Percentiles rank a stretch among this genome's conserved stretches.
Conservation (phyloP, 2,113 vertebrate species). For the Tricholaema leucomelas region DNA sequence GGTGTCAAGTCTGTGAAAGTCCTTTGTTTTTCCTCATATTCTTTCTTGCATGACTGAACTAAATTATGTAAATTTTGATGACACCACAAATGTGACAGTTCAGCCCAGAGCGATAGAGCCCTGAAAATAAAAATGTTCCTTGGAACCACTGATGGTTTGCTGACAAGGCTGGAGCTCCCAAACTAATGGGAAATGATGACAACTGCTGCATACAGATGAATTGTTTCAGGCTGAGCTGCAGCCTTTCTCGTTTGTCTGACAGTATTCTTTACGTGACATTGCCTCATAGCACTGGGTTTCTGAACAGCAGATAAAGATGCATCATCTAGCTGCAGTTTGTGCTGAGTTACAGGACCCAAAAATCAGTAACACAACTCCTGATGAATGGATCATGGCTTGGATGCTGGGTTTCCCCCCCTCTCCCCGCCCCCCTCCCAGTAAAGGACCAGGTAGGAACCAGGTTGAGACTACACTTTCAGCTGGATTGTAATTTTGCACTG, state of each 20-base stretch:
- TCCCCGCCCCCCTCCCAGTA: no score
- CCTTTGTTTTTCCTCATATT: background rate
- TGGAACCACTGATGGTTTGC: slow-evolving; percentile 2
- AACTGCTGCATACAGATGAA: background rate
- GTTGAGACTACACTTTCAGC: background rate
- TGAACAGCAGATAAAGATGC: background rate
- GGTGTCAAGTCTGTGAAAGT: background rate
- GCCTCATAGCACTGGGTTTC: background rate
- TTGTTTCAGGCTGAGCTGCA: background rate
- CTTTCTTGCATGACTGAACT: background rate
- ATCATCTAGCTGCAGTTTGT: background rate
- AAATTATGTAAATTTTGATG: background rate
- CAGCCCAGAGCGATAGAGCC: slow-evolving; percentile 11
- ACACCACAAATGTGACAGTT: slow-evolving; percentile 22
- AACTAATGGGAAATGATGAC: background rate
- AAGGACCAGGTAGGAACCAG: background rate
- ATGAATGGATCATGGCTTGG: background rate
- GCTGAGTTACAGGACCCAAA: background rate
- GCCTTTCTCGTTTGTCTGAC: background rate
- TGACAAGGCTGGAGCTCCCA: slow-evolving; percentile 18
- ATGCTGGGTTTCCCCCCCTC: background rate
- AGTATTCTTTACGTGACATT: background rate
- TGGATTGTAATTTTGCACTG: background rate
- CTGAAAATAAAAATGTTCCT: slow-evolving; percentile 7
- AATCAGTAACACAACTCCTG: rapidly evolving